Evolutionary conservation across 2,888 invertebrate genomes (phyloP), one percentile per base, ranked within the genome.

Genomic region (Ochropacha duplaris): DNA sequence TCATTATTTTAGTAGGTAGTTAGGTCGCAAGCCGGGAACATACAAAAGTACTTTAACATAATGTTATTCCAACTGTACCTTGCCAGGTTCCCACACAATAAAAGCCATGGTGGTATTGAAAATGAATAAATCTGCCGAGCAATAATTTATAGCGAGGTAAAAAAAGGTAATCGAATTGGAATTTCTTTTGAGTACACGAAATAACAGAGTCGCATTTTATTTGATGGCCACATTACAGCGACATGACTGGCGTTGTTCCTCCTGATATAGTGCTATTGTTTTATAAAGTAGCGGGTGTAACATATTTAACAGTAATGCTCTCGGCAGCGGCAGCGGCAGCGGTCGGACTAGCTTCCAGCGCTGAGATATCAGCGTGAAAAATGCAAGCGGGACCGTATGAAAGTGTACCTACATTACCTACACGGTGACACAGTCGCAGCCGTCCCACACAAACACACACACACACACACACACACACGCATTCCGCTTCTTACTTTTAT

Each of bases 1-100:
- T 68, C 64, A 63, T 71, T 71, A 66, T 65, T 68, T 63, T 57
- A 54, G 58, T 57, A 50, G 56, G 52, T 57, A 57, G 55, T 34
- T 49, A 22, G 50, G 22, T 9, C 44, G 44, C 44, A 19, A 44
- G 44, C 44, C 44, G 44, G 44, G 44, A 44, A 44, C 44, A 19
- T 44, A 44, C 19, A 19, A 44, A 44, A 16, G 44, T 44, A 44
- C 44, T 44, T 44, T 44, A 44, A 44, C 44, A 16, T 16, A 44
- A 44, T 44, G 44, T 44, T 36, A 19, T 44, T 44, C 44, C 44
- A 6, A 44, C 8, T 19, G 19, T 9, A 19, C 44, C 19, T 44
- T 44, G n/a, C 44, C 44, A 1, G 19, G 44, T 44, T 44, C 44
- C 44, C 44, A 44, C 44, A 44, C 44, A 44, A 44, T 44, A 44